Percentiles rank a stretch among this genome's conserved stretches.
These are phyloP conservation scores for Litoditis marina DNA, from an alignment of 2,888 invertebrate species.

Conservation along the genomic window DNA sequence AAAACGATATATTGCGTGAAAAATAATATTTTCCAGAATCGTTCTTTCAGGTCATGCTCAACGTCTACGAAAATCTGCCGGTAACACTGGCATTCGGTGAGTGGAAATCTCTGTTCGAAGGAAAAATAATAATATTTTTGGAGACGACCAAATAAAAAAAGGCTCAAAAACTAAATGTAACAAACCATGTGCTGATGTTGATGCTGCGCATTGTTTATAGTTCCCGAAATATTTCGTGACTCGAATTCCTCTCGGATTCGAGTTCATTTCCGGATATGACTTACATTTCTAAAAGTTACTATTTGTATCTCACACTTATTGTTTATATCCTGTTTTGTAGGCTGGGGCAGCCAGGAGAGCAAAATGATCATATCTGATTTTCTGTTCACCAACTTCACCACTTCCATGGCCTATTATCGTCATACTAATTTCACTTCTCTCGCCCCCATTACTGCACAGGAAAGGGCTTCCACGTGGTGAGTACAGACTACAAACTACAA, in stretches of 20 bases:
- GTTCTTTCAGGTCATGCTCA: constrained; percentile 1
- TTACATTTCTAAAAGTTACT: too few species aligned
- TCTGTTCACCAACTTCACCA: constrained; percentile 36
- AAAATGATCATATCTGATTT: constrained; percentile 52
- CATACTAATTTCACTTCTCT: constrained; percentile 20
- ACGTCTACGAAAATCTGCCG: constrained; percentile 7
- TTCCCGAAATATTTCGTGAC: too few species aligned
- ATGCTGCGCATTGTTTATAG: background rate
- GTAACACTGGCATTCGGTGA: constrained; percentile 12
- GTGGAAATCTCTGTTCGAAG: too few species aligned
- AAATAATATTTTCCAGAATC: background rate
- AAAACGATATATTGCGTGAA: background rate
- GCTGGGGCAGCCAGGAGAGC: constrained; percentile 46
- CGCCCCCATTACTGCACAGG: constrained; percentile 33
- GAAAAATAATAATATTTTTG: too few species aligned
- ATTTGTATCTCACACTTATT: too few species aligned
- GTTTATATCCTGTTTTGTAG: too few species aligned
- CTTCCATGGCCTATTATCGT: constrained; percentile 40
- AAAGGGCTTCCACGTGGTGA: constrained; percentile 31
- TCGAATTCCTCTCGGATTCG: too few species aligned
- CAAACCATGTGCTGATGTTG: too few species aligned
- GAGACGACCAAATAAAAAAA: too few species aligned
- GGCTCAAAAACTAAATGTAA: too few species aligned
- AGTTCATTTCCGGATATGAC: too few species aligned
- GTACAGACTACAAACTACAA: background rate